Base-by-base conservation (phyloP, 2,113 vertebrate genomes). In the Caloenas nicobarica region DNA sequence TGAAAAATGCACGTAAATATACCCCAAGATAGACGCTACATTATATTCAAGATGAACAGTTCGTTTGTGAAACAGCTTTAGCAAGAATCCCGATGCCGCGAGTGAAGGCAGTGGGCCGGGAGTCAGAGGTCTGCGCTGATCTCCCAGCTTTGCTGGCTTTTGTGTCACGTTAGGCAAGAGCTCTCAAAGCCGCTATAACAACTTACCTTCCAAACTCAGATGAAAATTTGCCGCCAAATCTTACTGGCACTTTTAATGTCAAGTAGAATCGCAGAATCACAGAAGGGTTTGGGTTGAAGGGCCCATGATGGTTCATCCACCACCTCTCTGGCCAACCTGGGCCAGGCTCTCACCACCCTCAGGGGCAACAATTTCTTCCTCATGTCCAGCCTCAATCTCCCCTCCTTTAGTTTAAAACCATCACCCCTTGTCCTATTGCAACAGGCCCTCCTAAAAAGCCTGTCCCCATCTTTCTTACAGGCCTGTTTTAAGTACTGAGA, bases 71-170 rank as follows among this genome's bases (percentile, higher is more conserved):
- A 58, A 23, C 61, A 33, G 85, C 29, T 79, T 42, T 8, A 48
- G n/a, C 54, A 88, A 19, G 73, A 62, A 60, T 7, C 38, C 22
- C 46, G 46, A 7, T 13, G 58, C 2, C 1, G 1, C 0, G 9
- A 42, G 53, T 48, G 50, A 85, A 64, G 29, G 80, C 44, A 10
- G 76, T 13, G 38, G 56, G 79, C 34, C 0, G 10, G 28, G 29
- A 48, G 44, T 76, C 69, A 29, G 66, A 92, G 58, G 66, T 26
- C 64, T 68, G 80, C 16, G 38, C 1, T 80, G 61, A 76, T 17
- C 40, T 61, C 46, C 29, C 17, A 48, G 57, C 40, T 83, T 54
- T 70, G 31, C 48, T 61, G 51, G 6, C 7, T 31, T 68, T 34
- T 65, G 29, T 61, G 44, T 38, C 42, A 54, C 0, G 4, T 6